phyloP scores from a whole-genome alignment of 2,113 vertebrate species.

The Aegotheles bennettii region DNA sequence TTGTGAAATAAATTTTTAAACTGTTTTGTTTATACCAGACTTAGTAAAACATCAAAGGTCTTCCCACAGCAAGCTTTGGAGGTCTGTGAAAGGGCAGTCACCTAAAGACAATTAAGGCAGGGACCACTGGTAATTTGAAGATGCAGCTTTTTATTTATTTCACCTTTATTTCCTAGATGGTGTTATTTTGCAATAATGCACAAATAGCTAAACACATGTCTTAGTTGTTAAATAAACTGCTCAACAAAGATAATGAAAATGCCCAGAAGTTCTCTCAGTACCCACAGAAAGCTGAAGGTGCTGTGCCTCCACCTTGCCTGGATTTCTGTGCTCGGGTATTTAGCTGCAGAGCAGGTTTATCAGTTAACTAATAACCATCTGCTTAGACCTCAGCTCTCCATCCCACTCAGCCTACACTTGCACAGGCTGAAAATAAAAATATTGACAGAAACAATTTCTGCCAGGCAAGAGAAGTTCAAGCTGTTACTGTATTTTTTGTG shows the following conservation, averaged over 20 bases:
- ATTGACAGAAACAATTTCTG: constrained; percentile 49
- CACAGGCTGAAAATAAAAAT: constrained; percentile 41
- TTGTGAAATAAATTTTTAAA: constrained; percentile 45
- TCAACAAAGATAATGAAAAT: neutral
- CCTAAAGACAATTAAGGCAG: neutral
- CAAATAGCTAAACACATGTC: neutral
- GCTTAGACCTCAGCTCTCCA: neutral
- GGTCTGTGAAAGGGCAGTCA: neutral
- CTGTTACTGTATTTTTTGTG: neutral
- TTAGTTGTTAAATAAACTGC: neutral
- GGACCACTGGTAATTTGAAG: neutral
- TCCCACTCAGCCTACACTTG: neutral
- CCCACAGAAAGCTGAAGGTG: neutral
- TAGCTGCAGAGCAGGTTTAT: neutral
- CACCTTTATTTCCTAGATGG: neutral
- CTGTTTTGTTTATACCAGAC: neutral
- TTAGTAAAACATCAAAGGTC: neutral
- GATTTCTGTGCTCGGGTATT: neutral
- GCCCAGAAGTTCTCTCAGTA: neutral
- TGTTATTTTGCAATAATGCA: neutral
- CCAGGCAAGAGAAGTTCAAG: neutral
- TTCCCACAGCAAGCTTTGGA: neutral
- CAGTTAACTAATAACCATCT: neutral
- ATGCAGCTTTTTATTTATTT: neutral
- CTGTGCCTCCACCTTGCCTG: neutral